Evolutionary conservation across 2,888 invertebrate genomes (phyloP).

Genomic region (Drosophila anomalata): DNA sequence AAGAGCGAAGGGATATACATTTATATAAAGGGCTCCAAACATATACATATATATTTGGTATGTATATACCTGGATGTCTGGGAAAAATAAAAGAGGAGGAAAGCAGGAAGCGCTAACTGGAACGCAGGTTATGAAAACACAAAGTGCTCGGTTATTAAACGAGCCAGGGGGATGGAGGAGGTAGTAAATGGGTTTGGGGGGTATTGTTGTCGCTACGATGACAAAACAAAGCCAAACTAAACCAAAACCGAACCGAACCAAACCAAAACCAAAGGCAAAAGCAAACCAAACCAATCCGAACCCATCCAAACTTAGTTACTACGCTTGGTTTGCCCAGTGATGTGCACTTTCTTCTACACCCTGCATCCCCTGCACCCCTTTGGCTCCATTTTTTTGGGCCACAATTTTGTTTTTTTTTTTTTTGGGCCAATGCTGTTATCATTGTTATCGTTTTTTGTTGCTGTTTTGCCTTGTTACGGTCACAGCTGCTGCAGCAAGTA

Average conservation of each 20-base stretch:
- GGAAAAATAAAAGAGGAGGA: slow-evolving; percentile 1
- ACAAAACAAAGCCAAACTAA: slow-evolving; percentile 39
- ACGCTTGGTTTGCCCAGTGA: slow-evolving; percentile 52
- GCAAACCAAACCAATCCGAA: slow-evolving; percentile 16
- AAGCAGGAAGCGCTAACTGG: slow-evolving; percentile 51
- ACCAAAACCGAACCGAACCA: slow-evolving; percentile 20
- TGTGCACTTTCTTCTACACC: slow-evolving; percentile 55
- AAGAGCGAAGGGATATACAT: slow-evolving; percentile 24
- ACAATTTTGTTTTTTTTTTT: neutral
- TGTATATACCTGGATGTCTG: slow-evolving; percentile 3
- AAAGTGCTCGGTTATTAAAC: slow-evolving; percentile 67
- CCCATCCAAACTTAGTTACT: slow-evolving; percentile 62
- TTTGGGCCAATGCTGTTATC: slow-evolving; percentile 29
- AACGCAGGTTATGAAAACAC: slow-evolving; percentile 71
- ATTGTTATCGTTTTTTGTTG: slow-evolving; percentile 36
- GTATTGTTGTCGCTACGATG: slow-evolving; percentile 37
- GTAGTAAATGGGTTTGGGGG: neutral
- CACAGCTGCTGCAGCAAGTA: slow-evolving; percentile 75
- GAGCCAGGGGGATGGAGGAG: slow-evolving; percentile 26
- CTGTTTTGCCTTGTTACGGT: slow-evolving; percentile 55
- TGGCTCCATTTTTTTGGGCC: slow-evolving; percentile 34
- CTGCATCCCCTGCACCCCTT: neutral
- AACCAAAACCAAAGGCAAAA: slow-evolving; percentile 31
- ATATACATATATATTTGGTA: slow-evolving; percentile 5
- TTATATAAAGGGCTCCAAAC: slow-evolving; percentile 3